Evolutionary conservation across 2,888 invertebrate species (phyloP).

Genomic region (Augochlorella aurata): DNA sequence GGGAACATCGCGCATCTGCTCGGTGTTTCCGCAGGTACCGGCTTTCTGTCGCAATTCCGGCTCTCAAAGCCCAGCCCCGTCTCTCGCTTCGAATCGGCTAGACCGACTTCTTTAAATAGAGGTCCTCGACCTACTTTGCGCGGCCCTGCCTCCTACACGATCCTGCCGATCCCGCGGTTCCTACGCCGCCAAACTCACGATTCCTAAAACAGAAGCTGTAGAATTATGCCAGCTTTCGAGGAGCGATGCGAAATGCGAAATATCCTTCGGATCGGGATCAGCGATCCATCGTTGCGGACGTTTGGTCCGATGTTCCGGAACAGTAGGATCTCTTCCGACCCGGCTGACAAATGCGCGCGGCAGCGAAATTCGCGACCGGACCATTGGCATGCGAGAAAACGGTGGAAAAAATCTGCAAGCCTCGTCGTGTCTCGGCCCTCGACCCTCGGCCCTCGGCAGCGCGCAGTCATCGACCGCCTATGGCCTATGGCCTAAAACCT

Average conservation of each 20-base stretch:
- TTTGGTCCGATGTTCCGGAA: no score
- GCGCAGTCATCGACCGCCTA: conserved; percentile 42
- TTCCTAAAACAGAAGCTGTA: no score
- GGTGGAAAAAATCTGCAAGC: conserved; percentile 47
- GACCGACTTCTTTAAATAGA: not conserved
- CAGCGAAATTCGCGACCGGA: conserved; percentile 29
- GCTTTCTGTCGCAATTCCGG: not conserved
- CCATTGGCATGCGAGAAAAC: conserved; percentile 44
- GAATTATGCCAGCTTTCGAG: no score
- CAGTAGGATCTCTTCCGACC: no score
- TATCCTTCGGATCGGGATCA: no score
- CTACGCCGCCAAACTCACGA: not conserved
- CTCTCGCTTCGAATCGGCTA: not conserved
- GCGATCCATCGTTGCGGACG: no score
- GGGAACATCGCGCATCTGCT: conserved; percentile 18
- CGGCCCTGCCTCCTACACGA: not conserved
- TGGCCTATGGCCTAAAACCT: no score
- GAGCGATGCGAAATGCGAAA: no score
- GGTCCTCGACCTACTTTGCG: not conserved
- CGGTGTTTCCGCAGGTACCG: conserved; percentile 3
- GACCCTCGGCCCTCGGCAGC: conserved; percentile 30
- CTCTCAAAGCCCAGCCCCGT: not conserved
- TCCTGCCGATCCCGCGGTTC: not conserved
- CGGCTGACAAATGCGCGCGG: not conserved
- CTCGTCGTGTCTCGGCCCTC: conserved; percentile 38